These are phyloP conservation scores for Lonchura striata DNA, from an alignment of 2,113 vertebrate genomes.

Conservation along the genomic window DNA sequence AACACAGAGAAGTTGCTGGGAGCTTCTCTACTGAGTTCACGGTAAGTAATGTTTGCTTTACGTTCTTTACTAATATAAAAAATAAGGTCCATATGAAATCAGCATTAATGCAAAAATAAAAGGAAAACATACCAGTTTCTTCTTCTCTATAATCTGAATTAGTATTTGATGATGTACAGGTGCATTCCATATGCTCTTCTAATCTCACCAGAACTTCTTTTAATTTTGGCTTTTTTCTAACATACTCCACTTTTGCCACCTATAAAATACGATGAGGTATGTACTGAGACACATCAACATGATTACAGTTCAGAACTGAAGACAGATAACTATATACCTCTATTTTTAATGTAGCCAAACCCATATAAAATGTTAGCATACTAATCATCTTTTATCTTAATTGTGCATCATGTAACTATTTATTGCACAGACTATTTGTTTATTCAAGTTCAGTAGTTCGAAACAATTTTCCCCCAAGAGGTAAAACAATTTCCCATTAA, in stretches of 20 bases:
- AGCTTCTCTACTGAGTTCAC: neutral
- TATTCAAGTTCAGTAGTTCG: constrained; percentile 40
- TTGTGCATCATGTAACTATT: constrained; percentile 31
- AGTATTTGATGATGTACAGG: constrained; percentile 84
- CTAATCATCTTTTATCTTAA: constrained; percentile 55
- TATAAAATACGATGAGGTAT: constrained; percentile 61
- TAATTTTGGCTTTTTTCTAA: constrained; percentile 93
- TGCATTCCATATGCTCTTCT: constrained; percentile 97
- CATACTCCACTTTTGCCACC: constrained; percentile 98
- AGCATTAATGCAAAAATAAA: constrained; percentile 54
- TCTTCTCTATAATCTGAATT: constrained; percentile 87
- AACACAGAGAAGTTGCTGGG: neutral
- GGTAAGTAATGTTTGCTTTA: neutral
- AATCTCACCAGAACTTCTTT: constrained; percentile 96
- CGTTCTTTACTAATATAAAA: neutral
- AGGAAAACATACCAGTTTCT: constrained; percentile 85
- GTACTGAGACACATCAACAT: constrained; percentile 39
- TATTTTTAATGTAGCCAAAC: constrained; percentile 42
- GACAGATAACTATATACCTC: constrained; percentile 3
- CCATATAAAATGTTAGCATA: constrained; percentile 18
- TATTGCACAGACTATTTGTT: constrained; percentile 42
- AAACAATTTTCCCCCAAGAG: constrained; percentile 44
- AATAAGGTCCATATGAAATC: constrained; percentile 32
- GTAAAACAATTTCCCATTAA: constrained; percentile 39
- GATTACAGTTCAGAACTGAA: constrained; percentile 41